These are phyloP conservation scores for Chaenodraco wilsoni DNA, from an alignment of 2,797 vertebrate species.

Conservation along the genomic window DNA sequence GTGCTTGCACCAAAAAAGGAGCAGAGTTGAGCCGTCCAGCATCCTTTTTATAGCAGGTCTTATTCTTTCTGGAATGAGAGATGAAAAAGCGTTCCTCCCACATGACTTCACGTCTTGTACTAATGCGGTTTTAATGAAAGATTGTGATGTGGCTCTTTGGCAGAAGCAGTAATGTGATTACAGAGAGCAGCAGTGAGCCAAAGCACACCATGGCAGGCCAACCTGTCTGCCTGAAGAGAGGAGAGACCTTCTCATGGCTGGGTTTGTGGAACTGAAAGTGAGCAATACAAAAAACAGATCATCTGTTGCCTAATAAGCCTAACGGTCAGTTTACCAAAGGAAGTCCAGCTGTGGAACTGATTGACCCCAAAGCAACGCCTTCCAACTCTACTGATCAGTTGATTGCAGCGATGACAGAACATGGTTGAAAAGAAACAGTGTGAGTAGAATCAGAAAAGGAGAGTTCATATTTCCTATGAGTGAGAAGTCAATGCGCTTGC, in stretches of 20 bases:
- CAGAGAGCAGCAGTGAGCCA: slow-evolving; percentile 62
- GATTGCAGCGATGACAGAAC: slow-evolving; percentile 21
- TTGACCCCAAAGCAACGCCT: slow-evolving; percentile 13
- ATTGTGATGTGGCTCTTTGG: slow-evolving; percentile 77
- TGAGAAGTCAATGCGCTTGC: slow-evolving; percentile 3
- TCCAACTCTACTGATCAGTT: slow-evolving; percentile 13
- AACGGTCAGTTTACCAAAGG: slow-evolving; percentile 27
- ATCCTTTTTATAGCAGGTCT: slow-evolving; percentile 48
- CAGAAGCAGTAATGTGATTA: slow-evolving; percentile 74
- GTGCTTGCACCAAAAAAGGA: slow-evolving; percentile 46
- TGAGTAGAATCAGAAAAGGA: slow-evolving; percentile 1
- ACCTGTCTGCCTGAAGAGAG: slow-evolving; percentile 46
- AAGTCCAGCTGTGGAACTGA: slow-evolving; percentile 44
- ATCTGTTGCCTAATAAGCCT: slow-evolving; percentile 4
- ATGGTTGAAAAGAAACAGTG: background rate
- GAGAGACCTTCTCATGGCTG: slow-evolving; percentile 22
- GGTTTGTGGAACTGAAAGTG: slow-evolving; percentile 38
- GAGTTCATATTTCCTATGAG: slow-evolving; percentile 7
- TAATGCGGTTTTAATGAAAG: slow-evolving; percentile 85
- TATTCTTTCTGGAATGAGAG: slow-evolving; percentile 45
- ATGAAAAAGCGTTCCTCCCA: slow-evolving; percentile 64
- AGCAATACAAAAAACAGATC: background rate
- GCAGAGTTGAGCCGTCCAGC: slow-evolving; percentile 2
- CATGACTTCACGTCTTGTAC: slow-evolving; percentile 72
- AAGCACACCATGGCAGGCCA: slow-evolving; percentile 57